These are phyloP conservation scores for Cryptoblepharus egeriae DNA, from an alignment of 2,797 vertebrate species.

Conservation along the genomic window DNA sequence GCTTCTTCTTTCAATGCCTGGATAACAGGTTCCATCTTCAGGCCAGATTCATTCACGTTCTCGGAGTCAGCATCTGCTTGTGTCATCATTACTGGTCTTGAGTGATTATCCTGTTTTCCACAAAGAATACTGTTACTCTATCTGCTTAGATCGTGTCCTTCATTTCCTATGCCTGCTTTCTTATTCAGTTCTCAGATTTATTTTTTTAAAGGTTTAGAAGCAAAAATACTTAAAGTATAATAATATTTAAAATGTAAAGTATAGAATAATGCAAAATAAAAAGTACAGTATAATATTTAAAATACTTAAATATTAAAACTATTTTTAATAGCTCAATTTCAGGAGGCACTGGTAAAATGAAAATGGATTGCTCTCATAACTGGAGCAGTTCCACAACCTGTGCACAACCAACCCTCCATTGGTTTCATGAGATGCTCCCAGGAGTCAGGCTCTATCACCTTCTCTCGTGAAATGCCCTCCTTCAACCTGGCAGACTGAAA, in stretches of 20 bases:
- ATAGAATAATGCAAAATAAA: no score
- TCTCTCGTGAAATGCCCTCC: no score
- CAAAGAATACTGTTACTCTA: neutral
- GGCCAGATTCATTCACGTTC: slow-evolving; percentile 28
- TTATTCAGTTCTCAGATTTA: no score
- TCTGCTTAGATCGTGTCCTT: no score
- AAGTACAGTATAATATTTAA: no score
- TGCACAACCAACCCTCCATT: neutral
- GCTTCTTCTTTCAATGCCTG: slow-evolving; percentile 45
- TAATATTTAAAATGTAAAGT: no score
- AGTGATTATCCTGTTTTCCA: slow-evolving; percentile 40
- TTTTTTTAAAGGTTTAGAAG: neutral
- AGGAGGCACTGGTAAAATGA: neutral
- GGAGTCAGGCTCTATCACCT: no score
- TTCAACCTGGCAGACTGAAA: no score
- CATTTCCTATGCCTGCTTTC: neutral
- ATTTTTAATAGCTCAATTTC: neutral
- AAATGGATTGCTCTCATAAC: neutral
- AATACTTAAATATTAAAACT: no score
- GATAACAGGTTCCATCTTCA: slow-evolving; percentile 41
- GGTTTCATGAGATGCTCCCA: neutral
- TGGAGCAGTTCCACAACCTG: neutral
- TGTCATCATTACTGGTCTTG: slow-evolving; percentile 36
- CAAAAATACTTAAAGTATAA: no score
- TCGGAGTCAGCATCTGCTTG: slow-evolving; percentile 16